Evolutionary conservation across 1,140 invertebrate genomes (phyloP), one percentile per base, ranked within the genome.

Genomic region (Aphidius ervi): DNA sequence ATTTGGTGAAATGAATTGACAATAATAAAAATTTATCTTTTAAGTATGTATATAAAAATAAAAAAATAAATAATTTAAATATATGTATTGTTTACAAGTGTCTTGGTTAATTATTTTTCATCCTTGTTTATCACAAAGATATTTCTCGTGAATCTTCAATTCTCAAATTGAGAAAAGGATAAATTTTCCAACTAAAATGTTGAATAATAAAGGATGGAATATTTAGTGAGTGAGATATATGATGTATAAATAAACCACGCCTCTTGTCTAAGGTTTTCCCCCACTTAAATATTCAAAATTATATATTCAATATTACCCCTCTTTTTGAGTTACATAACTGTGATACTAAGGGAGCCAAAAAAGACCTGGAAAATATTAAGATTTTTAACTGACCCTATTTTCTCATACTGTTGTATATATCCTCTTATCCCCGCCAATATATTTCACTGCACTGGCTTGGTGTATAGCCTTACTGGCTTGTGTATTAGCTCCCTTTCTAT

Each of bases 221-320:
- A n/a, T 5, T 43, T 9, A 31, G 58, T 46, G 52, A 60, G 54
- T 58, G 59, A 55, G 60, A 53, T 43, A 56, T 16, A 16, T 16
- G 16, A 57, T 56, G 47, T 56, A 46, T 58, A 57, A 53, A 60
- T 58, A 69, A 70, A 72, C 78, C 78, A 80, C 78, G 77, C 78
- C 78, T 79, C 76, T 76, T 74, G 73, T 80, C 77, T 80, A 80
- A 80, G 77, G 78, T 77, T 71, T 73, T 69, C 71, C 72, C 74
- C 68, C 74, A 65, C 57, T 2, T 3, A 1, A 3, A 31, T 31
- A 31, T 31, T 3, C 23, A 31, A 31, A 31, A 31, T 31, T 31
- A 31, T 31, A 31, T 31, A 31, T 31, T 31, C 23, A 31, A 31
- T 31, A 31, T 31, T 31, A 31, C 23, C 23, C 23, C 23, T 31